Base-by-base conservation (phyloP, 2,113 vertebrate species). In the Mustela lutreola region DNA sequence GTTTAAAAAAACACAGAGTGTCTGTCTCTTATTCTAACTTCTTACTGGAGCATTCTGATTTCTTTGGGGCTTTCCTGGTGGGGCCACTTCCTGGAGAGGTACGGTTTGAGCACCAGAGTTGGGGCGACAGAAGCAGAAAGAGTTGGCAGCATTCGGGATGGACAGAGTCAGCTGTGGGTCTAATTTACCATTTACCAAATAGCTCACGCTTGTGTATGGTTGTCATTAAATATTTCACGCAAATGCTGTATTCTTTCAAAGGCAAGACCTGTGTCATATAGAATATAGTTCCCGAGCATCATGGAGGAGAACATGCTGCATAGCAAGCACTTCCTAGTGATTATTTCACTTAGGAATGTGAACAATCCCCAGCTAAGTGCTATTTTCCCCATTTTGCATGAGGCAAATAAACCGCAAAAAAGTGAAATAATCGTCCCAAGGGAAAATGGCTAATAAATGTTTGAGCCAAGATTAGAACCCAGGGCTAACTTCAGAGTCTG, bases 271-370 rank as follows among this genome's bases (percentile, higher is more conserved):
- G 4, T 6, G n/a, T 60, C 45, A 22, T 14, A 42, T 15, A 18
- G 71, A 86, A 75, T 9, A 71, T 7, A 89, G 24, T 60, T 73
- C 36, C 22, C 8, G 53, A 60, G 22, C 42, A 42, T 26, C 33
- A 39, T 26, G 24, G 24, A 48, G 58, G 48, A 85, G 28, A 42
- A 67, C 33, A 15, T 81, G 56, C 15, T n/a, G 19, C 7, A 9
- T 9, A 18, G 58, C 26, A 78, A 70, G 36, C 16, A 24, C 16
- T 84, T 90, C 60, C 65, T 18, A 78, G 76, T 28, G 81, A 56
- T 91, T 62, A 21, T 91, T 95, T 97, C 85, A 76, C 36, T 76
- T 75, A 73, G 80, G 87, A 96, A 93, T 70, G 63, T 80, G 81
- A 71, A 22, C 53, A 60, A 70, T 56, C 9, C n/a, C 84, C 33